These are phyloP conservation scores for Solea senegalensis DNA, from an alignment of 2,113 vertebrate species.

Conservation along the genomic window DNA sequence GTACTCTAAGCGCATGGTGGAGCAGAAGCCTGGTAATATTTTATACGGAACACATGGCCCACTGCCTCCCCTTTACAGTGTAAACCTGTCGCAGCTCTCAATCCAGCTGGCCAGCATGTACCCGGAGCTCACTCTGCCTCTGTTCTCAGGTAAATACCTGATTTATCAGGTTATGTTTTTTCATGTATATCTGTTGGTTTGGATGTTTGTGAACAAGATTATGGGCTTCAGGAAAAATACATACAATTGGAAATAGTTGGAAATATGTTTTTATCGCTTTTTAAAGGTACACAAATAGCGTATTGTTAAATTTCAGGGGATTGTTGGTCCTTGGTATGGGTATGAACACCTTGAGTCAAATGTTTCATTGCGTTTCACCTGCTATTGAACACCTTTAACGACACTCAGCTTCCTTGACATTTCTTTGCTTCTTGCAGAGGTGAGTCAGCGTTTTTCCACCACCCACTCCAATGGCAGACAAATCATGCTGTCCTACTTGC, in stretches of 20 bases:
- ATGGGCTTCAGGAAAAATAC: too few relatives aligned
- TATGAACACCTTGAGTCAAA: too few relatives aligned
- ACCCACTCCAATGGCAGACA: conserved; percentile 96
- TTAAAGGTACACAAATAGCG: too few relatives aligned
- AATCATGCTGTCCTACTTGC: conserved; percentile 96
- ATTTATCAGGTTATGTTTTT: background rate
- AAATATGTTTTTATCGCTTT: too few relatives aligned
- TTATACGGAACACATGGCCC: conserved; percentile 94
- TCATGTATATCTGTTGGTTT: too few relatives aligned
- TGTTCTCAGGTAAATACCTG: conserved; percentile 91
- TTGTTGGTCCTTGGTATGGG: too few relatives aligned
- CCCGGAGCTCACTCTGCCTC: conserved; percentile 95
- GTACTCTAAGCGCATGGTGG: conserved; percentile 94
- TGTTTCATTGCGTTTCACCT: background rate
- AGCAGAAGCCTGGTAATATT: conserved; percentile 93
- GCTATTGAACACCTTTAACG: background rate
- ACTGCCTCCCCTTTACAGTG: conserved; percentile 93
- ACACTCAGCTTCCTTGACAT: background rate
- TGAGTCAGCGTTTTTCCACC: conserved; percentile 95
- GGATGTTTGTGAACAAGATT: too few relatives aligned
- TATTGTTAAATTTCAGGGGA: too few relatives aligned
- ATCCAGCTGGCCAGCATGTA: conserved; percentile 96
- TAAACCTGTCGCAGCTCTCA: conserved; percentile 91
- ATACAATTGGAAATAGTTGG: too few relatives aligned
- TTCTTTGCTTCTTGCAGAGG: conserved; percentile 78